Conservation (phyloP, 2,113 vertebrate species). For the Nesoenas mayeri region DNA sequence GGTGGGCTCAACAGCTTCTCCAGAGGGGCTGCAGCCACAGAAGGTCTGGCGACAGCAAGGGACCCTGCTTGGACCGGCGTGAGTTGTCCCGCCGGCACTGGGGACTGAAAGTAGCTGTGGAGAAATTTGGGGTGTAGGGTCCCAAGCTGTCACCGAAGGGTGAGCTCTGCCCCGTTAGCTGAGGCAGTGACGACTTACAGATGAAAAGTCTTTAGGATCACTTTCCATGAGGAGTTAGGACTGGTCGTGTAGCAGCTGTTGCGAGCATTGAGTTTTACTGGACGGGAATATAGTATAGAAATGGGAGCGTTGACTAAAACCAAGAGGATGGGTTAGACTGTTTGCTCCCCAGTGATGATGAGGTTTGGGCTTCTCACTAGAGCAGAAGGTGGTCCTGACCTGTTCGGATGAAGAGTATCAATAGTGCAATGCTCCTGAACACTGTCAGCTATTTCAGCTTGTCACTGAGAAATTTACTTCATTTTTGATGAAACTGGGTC, state of each 20-base stretch:
- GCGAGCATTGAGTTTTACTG: background rate
- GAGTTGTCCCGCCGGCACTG: background rate
- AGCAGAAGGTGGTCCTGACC: background rate
- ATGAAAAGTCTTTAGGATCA: background rate
- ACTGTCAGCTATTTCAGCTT: background rate
- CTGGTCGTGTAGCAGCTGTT: background rate
- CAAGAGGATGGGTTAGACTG: background rate
- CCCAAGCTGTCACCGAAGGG: accelerated
- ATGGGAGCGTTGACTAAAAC: background rate
- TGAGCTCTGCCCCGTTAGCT: background rate
- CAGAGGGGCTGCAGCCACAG: background rate
- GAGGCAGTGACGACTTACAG: accelerated
- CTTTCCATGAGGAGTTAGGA: background rate
- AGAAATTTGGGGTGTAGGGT: background rate
- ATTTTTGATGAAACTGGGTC: background rate
- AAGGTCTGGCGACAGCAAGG: background rate
- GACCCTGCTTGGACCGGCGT: background rate
- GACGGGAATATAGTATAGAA: background rate
- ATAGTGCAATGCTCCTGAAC: background rate
- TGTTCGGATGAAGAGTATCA: background rate
- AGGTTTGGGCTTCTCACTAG: background rate
- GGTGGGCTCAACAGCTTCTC: background rate
- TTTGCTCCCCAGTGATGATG: background rate
- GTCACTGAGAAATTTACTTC: background rate
- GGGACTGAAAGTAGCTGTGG: background rate